Evolutionary conservation across 2,113 vertebrate species (phyloP).

Genomic region (Anolis carolinensis): DNA sequence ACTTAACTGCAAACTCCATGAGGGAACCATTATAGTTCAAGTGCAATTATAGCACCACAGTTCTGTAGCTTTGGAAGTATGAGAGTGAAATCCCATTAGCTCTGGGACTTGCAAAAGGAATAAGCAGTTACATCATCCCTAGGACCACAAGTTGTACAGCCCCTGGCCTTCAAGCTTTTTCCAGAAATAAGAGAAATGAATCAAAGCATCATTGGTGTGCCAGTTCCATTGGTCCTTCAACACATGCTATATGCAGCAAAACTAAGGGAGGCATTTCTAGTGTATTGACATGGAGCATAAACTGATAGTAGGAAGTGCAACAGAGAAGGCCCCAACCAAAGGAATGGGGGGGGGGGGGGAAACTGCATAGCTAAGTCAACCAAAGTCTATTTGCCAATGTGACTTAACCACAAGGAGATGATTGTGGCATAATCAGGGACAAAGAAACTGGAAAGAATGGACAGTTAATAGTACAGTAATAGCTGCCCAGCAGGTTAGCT

Average conservation of each 20-base stretch:
- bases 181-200: neutral
- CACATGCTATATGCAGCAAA: neutral
- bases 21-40: too few species aligned
- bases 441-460: neutral
- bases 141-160: neutral
- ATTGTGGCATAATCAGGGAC: neutral
- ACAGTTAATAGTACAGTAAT: neutral
- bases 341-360: too few species aligned
- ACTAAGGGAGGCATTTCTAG: neutral
- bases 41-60: too few species aligned
- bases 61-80: neutral
- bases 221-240: neutral
- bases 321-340: neutral
- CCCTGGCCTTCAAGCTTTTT: neutral
- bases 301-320: neutral
- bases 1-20: too few species aligned
- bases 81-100: neutral
- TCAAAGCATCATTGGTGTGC: neutral
- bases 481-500: neutral
- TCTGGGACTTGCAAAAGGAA: neutral
- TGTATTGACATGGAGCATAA: neutral
- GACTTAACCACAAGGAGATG: neutral
- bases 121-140: neutral
- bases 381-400: neutral
- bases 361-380: neutral